Base-by-base conservation (phyloP, 2,113 vertebrate species). In the Glaucomys volans region DNA sequence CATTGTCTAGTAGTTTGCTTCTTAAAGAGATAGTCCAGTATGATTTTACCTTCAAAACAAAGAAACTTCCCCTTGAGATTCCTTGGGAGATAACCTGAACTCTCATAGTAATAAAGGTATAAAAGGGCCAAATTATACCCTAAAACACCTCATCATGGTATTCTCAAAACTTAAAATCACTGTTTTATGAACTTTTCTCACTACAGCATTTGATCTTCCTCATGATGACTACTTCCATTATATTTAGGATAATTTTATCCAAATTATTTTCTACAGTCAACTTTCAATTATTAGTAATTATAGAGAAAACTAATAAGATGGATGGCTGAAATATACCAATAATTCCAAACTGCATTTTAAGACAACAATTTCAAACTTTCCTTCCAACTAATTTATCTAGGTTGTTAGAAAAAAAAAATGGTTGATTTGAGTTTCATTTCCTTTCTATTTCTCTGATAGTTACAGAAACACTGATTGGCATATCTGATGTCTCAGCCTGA, bases 311-410 rank as follows among this genome's bases (percentile, higher is more conserved):
- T 87, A 74, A 54, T 80, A 47, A 95, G 8, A 80, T 62, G 9
- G n/a, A 79, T 62, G 26, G 30, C 12, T 82, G 66, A 90, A 90
- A 93, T 84, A 26, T 18, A 96, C 44, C 44, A 66, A 59, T 62
- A 89, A 87, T 83, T 91, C 30, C 71, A 94, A 90, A 87, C 9
- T 37, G 76, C 37, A 74, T 44, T 92, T 92, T 67, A 84, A 75
- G 71, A 69, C 28, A 91, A 91, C 28, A 76, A 77, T 92, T 85
- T 57, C 74, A 96, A 95, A 79, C 24, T 72, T 91, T 83, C 13
- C 12, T 62, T 8, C 40, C 32, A 81, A 71, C 32, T 74, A 37
- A 91, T 62, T 94, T 50, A 86, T 67, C 50, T 92, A 81, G 59
- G n/a, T 83, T 87, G 9, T 79, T 50, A 72, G 37, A 44, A 18